A percentile compares a stretch with the other conserved stretches of the same genome.
Evolutionary conservation across 1,140 invertebrate species (phyloP).

Genomic region (Saxidomus purpurata): DNA sequence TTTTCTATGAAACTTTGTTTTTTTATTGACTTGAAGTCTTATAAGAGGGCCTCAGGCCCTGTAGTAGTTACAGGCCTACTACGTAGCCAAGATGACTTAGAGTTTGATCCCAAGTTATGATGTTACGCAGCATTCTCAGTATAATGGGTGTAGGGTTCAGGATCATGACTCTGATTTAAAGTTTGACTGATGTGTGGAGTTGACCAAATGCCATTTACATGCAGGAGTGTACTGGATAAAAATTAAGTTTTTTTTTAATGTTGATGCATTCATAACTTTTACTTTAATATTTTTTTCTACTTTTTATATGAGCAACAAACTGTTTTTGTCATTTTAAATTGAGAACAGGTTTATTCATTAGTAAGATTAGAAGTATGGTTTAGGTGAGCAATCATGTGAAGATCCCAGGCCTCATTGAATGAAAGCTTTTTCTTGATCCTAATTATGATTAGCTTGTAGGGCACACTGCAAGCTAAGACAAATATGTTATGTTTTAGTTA

Average conservation of each 20-base stretch:
- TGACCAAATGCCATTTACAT: too few species aligned
- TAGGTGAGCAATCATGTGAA: neutral
- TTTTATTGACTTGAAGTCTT: neutral
- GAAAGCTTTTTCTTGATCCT: slow-evolving; percentile 1
- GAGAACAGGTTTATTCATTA: slow-evolving; percentile 11
- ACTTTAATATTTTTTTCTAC: neutral
- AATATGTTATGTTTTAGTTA: slow-evolving; percentile 52
- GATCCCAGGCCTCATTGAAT: neutral
- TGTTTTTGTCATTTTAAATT: slow-evolving; percentile 20
- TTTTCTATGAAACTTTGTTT: neutral
- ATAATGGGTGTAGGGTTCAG: too few species aligned
- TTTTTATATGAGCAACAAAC: neutral
- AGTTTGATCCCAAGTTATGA: too few species aligned
- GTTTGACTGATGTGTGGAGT: too few species aligned
- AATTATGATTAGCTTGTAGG: slow-evolving; percentile 16
- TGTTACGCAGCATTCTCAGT: too few species aligned
- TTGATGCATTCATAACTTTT: neutral
- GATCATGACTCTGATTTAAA: too few species aligned
- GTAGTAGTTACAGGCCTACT: too few species aligned
- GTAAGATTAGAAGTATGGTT: neutral
- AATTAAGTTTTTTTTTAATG: too few species aligned
- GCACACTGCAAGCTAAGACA: slow-evolving; percentile 55
- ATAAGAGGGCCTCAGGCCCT: too few species aligned
- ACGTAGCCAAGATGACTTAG: too few species aligned
- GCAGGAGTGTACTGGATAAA: too few species aligned